Evolutionary conservation across 2,113 vertebrate species (phyloP).

Genomic region (Zapornia atra): DNA sequence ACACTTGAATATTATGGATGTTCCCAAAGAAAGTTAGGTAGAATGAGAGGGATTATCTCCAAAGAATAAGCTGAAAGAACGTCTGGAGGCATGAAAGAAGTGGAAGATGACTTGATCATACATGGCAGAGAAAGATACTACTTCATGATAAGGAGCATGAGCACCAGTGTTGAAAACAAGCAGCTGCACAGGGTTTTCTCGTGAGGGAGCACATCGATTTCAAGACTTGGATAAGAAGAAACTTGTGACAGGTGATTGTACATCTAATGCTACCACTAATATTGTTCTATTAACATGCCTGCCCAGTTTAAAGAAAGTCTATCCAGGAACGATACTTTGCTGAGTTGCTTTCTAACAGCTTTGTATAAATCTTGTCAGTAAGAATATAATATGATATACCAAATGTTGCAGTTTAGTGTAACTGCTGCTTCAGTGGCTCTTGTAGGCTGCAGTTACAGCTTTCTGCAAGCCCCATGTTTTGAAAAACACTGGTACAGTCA

Average conservation of each 20-base stretch:
- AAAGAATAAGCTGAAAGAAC: neutral
- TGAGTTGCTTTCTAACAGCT: neutral
- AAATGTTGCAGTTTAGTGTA: too few species aligned
- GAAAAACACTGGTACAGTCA: too few species aligned
- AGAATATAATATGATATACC: neutral
- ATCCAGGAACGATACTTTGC: neutral
- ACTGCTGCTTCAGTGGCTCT: too few species aligned
- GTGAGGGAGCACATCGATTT: neutral
- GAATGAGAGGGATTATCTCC: neutral
- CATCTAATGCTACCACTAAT: neutral
- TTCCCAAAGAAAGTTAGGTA: neutral
- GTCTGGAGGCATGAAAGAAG: neutral
- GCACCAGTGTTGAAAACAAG: neutral
- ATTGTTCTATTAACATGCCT: neutral
- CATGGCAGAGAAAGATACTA: neutral
- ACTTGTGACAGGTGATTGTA: neutral
- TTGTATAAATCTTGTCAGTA: neutral
- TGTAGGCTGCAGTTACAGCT: too few species aligned
- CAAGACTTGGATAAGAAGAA: neutral
- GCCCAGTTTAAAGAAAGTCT: neutral
- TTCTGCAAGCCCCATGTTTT: too few species aligned
- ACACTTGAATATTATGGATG: neutral
- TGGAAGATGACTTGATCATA: neutral
- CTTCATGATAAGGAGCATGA: neutral
- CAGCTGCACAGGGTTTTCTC: neutral